A percentile compares a stretch with the other conserved stretches of the same genome.
Conservation (phyloP, 2,888 invertebrate species). For the Limnephilus lunatus region DNA sequence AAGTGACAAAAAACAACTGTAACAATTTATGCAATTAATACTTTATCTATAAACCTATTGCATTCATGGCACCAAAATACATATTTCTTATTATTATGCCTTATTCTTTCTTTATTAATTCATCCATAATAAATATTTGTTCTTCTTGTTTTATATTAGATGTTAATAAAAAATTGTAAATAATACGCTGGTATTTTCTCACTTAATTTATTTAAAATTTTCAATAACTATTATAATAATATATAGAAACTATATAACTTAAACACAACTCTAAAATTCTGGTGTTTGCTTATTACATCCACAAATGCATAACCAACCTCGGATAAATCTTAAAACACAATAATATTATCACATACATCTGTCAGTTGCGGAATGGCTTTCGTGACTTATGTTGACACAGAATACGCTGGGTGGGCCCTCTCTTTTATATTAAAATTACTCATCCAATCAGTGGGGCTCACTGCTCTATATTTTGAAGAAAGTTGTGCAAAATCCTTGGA, state of each 20-base stretch:
- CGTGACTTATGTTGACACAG: conserved; percentile 4
- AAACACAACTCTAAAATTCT: conserved; percentile 52
- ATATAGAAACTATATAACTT: conserved; percentile 58
- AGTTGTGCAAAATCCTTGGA: neutral
- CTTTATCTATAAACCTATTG: neutral
- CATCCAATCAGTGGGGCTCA: neutral
- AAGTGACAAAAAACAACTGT: neutral
- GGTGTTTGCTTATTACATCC: conserved; percentile 50
- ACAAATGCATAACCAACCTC: conserved; percentile 46
- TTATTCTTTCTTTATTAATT: neutral
- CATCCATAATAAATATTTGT: neutral
- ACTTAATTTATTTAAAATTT: conserved; percentile 47
- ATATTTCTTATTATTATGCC: neutral
- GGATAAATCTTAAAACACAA: conserved; percentile 48
- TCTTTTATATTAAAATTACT: neutral
- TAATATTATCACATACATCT: conserved; percentile 56
- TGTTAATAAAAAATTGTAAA: conserved; percentile 35
- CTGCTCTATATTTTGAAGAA: neutral
- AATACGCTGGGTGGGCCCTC: neutral
- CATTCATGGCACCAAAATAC: neutral
- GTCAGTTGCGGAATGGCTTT: conserved; percentile 47
- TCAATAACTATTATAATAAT: conserved; percentile 52
- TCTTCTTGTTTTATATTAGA: conserved; percentile 17
- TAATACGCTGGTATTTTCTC: conserved; percentile 18
- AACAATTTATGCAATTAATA: neutral